A percentile compares a stretch with the other conserved stretches of the same genome.
Conservation (phyloP, 2,888 invertebrate species). For the Thereva unica region DNA sequence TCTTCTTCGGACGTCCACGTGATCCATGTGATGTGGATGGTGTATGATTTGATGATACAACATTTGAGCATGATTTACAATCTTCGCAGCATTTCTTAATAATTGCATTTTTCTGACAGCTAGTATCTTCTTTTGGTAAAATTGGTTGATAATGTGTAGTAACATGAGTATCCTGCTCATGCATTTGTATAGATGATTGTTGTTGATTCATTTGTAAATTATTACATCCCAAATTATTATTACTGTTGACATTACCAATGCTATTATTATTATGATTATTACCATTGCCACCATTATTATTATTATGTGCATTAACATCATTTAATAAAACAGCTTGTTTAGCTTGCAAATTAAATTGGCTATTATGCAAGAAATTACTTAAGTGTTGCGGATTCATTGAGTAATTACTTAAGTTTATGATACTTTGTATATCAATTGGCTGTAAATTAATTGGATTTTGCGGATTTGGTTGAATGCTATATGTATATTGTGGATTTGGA, state of each 20-base stretch:
- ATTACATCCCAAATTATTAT: background rate
- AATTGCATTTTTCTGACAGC: constrained; percentile 1
- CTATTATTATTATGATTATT: background rate
- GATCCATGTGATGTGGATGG: background rate
- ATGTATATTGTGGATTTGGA: constrained; percentile 39
- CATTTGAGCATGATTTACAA: background rate
- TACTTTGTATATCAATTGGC: constrained; percentile 39
- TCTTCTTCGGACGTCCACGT: constrained; percentile 21
- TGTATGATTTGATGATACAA: background rate
- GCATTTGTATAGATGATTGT: too few relatives aligned
- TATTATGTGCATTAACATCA: constrained; percentile 8
- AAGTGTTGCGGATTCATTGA: constrained; percentile 42
- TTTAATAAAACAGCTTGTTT: constrained; percentile 39
- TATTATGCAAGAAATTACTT: constrained; percentile 42
- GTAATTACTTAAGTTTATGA: constrained; percentile 42
- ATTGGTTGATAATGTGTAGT: background rate
- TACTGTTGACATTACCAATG: background rate
- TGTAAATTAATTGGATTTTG: constrained; percentile 15
- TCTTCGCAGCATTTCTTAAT: constrained; percentile 8
- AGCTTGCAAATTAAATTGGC: constrained; percentile 43
- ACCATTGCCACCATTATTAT: too few relatives aligned
- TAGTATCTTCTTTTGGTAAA: constrained; percentile 4
- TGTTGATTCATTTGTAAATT: too few relatives aligned
- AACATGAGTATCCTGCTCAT: too few relatives aligned
- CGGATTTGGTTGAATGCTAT: constrained; percentile 31